Base-by-base conservation (phyloP, 2,113 vertebrate species). In the Psilopsiagon aymara region DNA sequence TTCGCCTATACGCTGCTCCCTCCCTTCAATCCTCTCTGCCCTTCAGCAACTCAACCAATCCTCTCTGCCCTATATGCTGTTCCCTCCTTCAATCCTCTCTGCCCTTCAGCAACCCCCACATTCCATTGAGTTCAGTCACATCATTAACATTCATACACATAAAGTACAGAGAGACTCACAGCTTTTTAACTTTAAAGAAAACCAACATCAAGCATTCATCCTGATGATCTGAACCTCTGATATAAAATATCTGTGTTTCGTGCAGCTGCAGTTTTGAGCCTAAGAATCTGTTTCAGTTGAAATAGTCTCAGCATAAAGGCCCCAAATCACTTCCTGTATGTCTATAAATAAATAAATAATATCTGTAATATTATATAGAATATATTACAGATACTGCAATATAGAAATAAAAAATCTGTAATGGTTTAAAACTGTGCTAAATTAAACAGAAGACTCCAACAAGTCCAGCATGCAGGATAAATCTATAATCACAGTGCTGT, bases 161-260 rank as follows among this genome's bases (percentile, higher is more conserved):
- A 13, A 75, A 82, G 18, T 25, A 86, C 4, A 2, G 51, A 85
- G 0, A 3, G 27, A 84, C 86, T 8, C 63, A 39, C 73, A 89
- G 62, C 73, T 81, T 96, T 90, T 68, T 46, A 53, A 82, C 69
- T 86, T 78, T 71, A 49, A 86, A 90, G 77, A 90, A 75, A 94
- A 43, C 11, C 46, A 92, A 81, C 86, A 81, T 90, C 60, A 90
- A 83, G 71, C 27, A 87, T 78, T 80, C 33, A 77, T 49, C 47
- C 59, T 46, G 7, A 1, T 33, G 29, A 88, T 67, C 49, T 86
- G n/a, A 93, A 86, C 11, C 49, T 82, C 46, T 52, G 59, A 88
- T 76, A 69, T 25, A 47, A 90, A 90, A 82, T 6, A 44, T 15
- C 51, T 73, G 35, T 10, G 1, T 57, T 93, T n/a, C 69, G 41